Evolutionary conservation across 2,797 vertebrate species (phyloP).

Genomic region (Cirrhinus molitorella): DNA sequence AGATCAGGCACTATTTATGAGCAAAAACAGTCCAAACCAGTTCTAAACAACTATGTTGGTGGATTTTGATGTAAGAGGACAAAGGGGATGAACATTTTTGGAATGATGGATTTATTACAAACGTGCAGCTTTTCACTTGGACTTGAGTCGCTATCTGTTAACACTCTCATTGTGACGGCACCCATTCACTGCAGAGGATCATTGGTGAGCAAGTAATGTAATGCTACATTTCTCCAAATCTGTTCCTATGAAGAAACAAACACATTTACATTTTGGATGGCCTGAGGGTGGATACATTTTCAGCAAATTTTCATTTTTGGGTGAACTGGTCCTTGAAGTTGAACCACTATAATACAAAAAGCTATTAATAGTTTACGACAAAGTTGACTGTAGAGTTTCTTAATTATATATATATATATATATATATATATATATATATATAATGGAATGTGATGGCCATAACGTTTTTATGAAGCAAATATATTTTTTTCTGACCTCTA

Average conservation of each 20-base stretch:
- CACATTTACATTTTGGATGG: not conserved
- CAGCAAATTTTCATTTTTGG: not conserved
- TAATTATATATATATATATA: too few relatives aligned
- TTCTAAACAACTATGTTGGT: not conserved
- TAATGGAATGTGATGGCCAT: not conserved
- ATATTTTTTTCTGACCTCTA: slow-evolving; percentile 4
- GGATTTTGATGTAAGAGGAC: not conserved
- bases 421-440: too few relatives aligned
- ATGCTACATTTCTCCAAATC: not conserved
- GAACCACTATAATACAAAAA: not conserved
- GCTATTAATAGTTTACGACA: not conserved
- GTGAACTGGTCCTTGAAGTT: not conserved
- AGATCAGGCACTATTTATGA: too few relatives aligned
- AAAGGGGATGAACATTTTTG: not conserved
- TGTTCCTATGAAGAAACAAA: not conserved
- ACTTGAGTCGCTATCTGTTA: not conserved
- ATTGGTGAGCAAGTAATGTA: not conserved
- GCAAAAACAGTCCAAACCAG: not conserved
- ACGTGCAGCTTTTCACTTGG: not conserved
- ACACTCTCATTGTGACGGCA: not conserved
- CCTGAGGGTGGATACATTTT: not conserved
- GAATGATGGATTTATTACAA: not conserved
- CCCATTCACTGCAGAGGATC: not conserved
- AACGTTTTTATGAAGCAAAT: not conserved
- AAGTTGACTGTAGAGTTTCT: not conserved